Percentiles rank a stretch among this genome's conserved stretches.
phyloP scores from a whole-genome alignment of 2,888 invertebrate species.

The Rhingia campestris region DNA sequence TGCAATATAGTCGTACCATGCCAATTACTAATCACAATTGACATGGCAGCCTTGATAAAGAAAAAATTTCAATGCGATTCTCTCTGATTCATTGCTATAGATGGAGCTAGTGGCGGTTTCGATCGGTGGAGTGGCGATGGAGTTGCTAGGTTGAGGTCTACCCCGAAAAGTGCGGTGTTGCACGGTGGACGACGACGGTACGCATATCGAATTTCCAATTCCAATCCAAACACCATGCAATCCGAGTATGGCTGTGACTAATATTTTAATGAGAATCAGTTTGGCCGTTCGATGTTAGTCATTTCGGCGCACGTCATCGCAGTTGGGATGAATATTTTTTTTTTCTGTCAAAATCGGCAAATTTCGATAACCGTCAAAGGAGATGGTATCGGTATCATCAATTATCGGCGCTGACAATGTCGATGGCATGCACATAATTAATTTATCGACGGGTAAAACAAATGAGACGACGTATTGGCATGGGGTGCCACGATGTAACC shows the following conservation, averaged over 20 bases:
- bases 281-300: constrained; percentile 46
- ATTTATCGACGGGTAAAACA: constrained; percentile 34
- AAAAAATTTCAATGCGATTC: constrained; percentile 70
- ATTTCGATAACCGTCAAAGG: constrained; percentile 46
- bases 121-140: background rate
- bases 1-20: constrained; percentile 53
- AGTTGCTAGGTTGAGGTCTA: constrained; percentile 44
- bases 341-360: constrained; percentile 55
- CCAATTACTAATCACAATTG: constrained; percentile 70
- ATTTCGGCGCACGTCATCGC: background rate
- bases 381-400: constrained; percentile 67
- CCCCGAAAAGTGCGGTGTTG: constrained; percentile 35
- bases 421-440: constrained; percentile 60
- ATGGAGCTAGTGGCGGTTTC: constrained; percentile 17
- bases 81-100: constrained; percentile 48
- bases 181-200: constrained; percentile 21
- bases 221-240: constrained; percentile 27
- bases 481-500: constrained; percentile 58
- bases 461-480: constrained; percentile 20
- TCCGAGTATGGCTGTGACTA: constrained; percentile 45
- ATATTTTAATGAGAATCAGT: constrained; percentile 56
- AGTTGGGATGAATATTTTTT: constrained; percentile 39
- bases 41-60: constrained; percentile 69
- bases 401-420: constrained; percentile 70
- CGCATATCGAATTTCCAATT: constrained; percentile 66